Evolutionary conservation across 1,140 invertebrate species (phyloP), one percentile per base, ranked within the genome.

Genomic region (Odontomachus brunneus): DNA sequence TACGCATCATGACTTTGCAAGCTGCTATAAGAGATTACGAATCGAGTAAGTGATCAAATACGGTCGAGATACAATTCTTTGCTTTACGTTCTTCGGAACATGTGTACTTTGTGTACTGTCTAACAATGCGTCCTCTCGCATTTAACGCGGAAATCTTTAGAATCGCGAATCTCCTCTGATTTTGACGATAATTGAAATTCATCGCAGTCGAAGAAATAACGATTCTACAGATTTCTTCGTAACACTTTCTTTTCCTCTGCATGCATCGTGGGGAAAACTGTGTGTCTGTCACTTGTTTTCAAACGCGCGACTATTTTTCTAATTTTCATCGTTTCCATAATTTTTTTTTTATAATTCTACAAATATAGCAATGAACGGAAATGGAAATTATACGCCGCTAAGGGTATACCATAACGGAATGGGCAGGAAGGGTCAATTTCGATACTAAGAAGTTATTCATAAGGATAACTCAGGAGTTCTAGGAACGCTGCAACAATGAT

Each of bases 361-460:
- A 53, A 80, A 69, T 95, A 66, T 91, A 96, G 96, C 95, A 81
- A 94, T 96, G 90, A 96, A 96, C 88, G 94, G 95, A n/a, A 96
- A 96, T 90, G 96, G 96, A 48, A 96, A 95, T 88, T 97, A 97
- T 89, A 96, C 97, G 17, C 97, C 97, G 5, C 94, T 97, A 89
- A 94, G 96, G 88, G 96, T 97, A 2, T 97, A 97, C 88, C 96
- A 97, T 92, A 97, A 97, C 89, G 96, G 96, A 87, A 95, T 96
- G 90, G 96, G 96, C 71, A 95, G 95, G 91, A 97, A 97, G 92
- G 96, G 96, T 82, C 96, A 97, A 91, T 97, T 97, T 94, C 95
- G 96, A 91, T 97, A 97, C 92, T 97, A 94, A 96, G 59, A 83
- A 48, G 65, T 49, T 53, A 57, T 66, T 9, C 48, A 19, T 63